These are phyloP conservation scores for Cyanoderma ruficeps DNA, from an alignment of 2,113 vertebrate species.

Conservation along the genomic window DNA sequence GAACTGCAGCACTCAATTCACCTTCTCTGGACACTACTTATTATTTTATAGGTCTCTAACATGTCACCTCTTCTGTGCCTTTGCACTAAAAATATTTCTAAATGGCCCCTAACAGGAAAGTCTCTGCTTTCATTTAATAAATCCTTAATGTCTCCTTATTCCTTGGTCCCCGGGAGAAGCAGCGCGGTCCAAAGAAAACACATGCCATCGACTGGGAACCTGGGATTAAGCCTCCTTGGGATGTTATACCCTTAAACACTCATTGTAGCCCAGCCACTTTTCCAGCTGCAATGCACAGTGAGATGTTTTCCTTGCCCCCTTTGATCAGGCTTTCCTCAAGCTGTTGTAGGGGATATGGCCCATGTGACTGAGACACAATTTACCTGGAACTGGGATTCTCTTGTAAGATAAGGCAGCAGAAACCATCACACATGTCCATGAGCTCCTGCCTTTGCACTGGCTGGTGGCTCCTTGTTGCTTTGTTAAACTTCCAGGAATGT, in stretches of 20 bases:
- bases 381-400: background rate
- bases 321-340: background rate
- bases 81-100: background rate
- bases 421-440: background rate
- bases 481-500: background rate
- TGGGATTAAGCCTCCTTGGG: background rate
- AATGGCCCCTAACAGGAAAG: background rate
- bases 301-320: background rate
- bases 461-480: background rate
- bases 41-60: constrained; percentile 9
- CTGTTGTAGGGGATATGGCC: background rate
- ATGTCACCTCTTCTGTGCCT: background rate
- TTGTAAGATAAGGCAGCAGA: background rate
- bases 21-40: constrained; percentile 23
- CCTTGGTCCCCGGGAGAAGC: background rate
- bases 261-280: background rate
- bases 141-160: background rate
- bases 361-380: background rate
- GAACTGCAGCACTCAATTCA: background rate
- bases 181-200: background rate
- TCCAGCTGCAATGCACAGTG: background rate
- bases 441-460: background rate
- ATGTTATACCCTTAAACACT: background rate
- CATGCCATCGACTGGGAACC: rapidly evolving
- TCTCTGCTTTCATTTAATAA: background rate